Evolutionary conservation across 2,888 invertebrate genomes (phyloP), one percentile per base, ranked within the genome.

Genomic region (Pristionchus fissidentatus): DNA sequence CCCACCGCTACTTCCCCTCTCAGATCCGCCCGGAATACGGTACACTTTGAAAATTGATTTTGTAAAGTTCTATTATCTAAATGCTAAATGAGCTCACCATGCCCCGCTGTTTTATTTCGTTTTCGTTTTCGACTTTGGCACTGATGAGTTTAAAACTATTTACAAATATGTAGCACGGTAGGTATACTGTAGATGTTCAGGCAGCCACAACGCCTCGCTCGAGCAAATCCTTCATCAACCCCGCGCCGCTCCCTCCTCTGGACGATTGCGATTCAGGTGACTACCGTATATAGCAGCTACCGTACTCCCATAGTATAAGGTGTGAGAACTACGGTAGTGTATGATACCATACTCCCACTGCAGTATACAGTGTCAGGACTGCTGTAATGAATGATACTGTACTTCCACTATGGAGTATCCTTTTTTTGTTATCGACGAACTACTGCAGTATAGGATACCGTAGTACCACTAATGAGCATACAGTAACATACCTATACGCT

Each of bases 261-360:
- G 41, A 41, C n/a, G 70, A 73, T 73, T 43, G 73, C 22, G 75
- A 77, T 26, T 77, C 75, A 49, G 75, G 75, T 77, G 62, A 55
- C 55, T 55, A 70, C 70, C 0, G 70, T 70, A 70, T 22, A 2
- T 10, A n/a, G n/a, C 7, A 38, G 46, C 1, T 75, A 75, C 75
- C 3, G 75, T 75, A 75, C 19, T n/a, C n/a, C 29, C 62, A 62
- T 35, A 35, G 29, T 35, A n/a, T 10, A 19, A 35, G 8, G n/a
- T 57, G 57, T 26, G 15, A 52, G 3, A 15, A 52, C 15, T 52
- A n/a, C n/a, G n/a, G 29, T 66, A 66, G 19, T 32, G 5, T 26
- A 29, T 32, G 66, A 35, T 66, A 49, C 29, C 2, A 35, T 8
- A 3, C 7, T 35, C 1, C 13, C 19, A 7, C 35, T 66, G 5